Percentiles rank a stretch among this genome's conserved stretches.
phyloP scores from a whole-genome alignment of 2,113 vertebrate species.

The Elephantulus edwardii region DNA sequence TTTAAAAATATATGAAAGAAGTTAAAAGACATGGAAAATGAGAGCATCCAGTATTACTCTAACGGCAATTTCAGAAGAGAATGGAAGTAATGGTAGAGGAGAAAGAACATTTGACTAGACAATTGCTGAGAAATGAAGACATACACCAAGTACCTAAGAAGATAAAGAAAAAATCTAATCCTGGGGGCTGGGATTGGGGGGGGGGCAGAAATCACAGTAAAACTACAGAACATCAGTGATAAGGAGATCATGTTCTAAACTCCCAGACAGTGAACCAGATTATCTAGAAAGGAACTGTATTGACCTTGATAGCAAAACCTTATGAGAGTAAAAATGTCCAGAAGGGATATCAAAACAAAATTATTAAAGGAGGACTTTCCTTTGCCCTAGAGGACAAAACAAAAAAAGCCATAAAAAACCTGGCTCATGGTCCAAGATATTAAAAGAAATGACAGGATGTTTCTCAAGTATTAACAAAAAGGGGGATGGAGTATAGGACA shows the following conservation, averaged over 20 bases:
- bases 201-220: too few relatives aligned
- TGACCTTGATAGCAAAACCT: not conserved
- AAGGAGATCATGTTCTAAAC: constrained; percentile 36
- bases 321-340: constrained; percentile 17
- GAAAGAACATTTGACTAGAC: constrained; percentile 46
- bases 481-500: not conserved
- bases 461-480: not conserved
- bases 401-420: not conserved
- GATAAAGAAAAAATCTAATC: constrained; percentile 65
- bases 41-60: constrained; percentile 44
- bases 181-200: too few relatives aligned
- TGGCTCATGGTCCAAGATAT: not conserved
- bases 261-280: constrained; percentile 2
- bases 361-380: not conserved
- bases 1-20: too few relatives aligned
- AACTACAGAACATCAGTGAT: too few relatives aligned
- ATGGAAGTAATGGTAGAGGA: constrained; percentile 50
- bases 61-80: constrained; percentile 42
- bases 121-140: constrained; percentile 50
- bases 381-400: not conserved
- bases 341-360: not conserved
- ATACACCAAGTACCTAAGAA: constrained; percentile 51
- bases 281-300: constrained; percentile 29
- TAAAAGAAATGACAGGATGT: not conserved
- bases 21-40: constrained; percentile 34